These are phyloP conservation scores for Oreotrochilus melanogaster DNA, from an alignment of 2,113 vertebrate genomes.

Conservation along the genomic window DNA sequence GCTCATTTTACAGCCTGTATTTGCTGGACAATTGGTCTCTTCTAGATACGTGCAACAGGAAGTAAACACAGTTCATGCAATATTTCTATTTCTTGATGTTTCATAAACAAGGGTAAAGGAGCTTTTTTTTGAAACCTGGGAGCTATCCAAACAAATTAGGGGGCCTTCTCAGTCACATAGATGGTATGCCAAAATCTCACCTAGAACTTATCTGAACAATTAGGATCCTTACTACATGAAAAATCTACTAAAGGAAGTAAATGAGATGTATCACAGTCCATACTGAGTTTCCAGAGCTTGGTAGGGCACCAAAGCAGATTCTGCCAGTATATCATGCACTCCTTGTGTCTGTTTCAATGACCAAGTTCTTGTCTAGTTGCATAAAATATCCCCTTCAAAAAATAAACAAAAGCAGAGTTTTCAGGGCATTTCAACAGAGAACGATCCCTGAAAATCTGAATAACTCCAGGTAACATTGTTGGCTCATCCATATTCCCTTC, in stretches of 20 bases:
- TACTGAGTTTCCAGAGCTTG: background rate
- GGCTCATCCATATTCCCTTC: background rate
- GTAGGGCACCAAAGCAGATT: background rate
- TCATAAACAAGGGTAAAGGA: background rate
- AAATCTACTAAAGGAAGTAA: background rate
- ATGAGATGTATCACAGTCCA: background rate
- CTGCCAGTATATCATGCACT: background rate
- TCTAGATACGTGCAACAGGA: background rate
- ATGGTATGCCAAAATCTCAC: background rate
- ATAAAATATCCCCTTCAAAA: background rate
- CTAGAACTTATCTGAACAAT: background rate
- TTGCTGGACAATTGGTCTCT: background rate
- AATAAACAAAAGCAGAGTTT: background rate
- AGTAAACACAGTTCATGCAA: background rate
- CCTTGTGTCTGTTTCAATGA: background rate
- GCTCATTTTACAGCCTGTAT: background rate
- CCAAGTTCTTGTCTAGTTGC: background rate
- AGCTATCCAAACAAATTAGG: background rate
- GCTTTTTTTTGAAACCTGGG: background rate
- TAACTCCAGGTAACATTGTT: background rate
- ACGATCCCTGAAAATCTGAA: background rate
- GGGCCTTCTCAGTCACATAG: background rate
- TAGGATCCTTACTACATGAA: background rate
- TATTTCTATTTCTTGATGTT: background rate
- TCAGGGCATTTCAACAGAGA: background rate